A percentile compares a stretch with the other conserved stretches of the same genome.
These are phyloP conservation scores for Eurystomus glaucurus DNA, from an alignment of 2,797 vertebrate genomes.

Conservation along the genomic window DNA sequence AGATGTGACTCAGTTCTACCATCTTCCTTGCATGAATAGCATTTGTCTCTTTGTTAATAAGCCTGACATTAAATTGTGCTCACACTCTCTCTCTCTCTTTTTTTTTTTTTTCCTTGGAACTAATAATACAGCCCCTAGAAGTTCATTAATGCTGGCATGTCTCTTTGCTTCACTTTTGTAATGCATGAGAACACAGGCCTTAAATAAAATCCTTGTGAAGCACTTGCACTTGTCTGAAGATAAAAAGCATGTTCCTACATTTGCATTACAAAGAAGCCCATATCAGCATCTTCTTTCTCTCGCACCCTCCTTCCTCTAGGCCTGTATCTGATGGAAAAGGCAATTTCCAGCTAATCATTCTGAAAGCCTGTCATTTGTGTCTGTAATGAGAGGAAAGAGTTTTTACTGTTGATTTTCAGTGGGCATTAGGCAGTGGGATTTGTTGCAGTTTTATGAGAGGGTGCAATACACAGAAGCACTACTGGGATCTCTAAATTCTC, in stretches of 20 bases:
- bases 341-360: conserved; percentile 69
- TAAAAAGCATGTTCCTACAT: conserved; percentile 74
- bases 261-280: conserved; percentile 73
- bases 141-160: conserved; percentile 72
- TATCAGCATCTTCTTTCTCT: conserved; percentile 65
- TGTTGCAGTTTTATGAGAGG: background rate
- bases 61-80: conserved; percentile 4
- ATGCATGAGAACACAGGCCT: conserved; percentile 70
- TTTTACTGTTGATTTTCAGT: conserved; percentile 45
- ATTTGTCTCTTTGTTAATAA: conserved; percentile 56
- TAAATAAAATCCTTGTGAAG: conserved; percentile 76
- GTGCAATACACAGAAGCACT: background rate
- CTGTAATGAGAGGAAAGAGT: conserved; percentile 39
- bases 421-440: conserved; percentile 19
- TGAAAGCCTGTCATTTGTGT: conserved; percentile 63
- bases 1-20: conserved; percentile 37
- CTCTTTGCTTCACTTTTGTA: conserved; percentile 69
- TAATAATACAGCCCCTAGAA: conserved; percentile 61
- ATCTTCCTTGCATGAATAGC: conserved; percentile 25
- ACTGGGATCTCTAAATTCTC: background rate
- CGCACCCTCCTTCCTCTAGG: conserved; percentile 50
- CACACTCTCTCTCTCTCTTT: background rate
- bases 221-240: conserved; percentile 75
- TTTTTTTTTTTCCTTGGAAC: background rate
- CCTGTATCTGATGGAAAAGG: conserved; percentile 63